A percentile compares a stretch with the other conserved stretches of the same genome.
Conservation (phyloP, 2,797 vertebrate genomes). For the Danionella dracula region DNA sequence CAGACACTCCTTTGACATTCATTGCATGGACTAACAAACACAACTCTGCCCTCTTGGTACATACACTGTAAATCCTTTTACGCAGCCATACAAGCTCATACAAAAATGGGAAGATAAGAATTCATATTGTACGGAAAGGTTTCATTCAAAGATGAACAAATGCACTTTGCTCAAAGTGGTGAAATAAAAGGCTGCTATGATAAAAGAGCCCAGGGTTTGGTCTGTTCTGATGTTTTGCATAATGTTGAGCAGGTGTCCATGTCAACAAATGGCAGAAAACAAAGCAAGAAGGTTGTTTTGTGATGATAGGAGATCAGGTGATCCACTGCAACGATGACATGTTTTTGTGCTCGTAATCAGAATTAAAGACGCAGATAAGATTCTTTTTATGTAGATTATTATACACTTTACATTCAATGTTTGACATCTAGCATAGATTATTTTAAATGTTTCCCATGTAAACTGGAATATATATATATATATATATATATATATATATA, state of each 20-base stretch:
- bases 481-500: too few relatives aligned
- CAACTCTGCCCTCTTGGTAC: slow-evolving; percentile 37
- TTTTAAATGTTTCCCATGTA: too few relatives aligned
- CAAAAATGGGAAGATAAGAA: slow-evolving; percentile 56
- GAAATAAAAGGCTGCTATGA: background rate
- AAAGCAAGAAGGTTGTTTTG: too few relatives aligned
- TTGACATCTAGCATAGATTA: too few relatives aligned
- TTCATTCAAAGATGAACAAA: slow-evolving; percentile 39
- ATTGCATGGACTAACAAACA: slow-evolving; percentile 31
- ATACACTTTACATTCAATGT: too few relatives aligned
- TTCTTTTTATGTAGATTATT: too few relatives aligned
- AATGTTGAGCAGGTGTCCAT: slow-evolving; percentile 12
- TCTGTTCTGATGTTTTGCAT: background rate
- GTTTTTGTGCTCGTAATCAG: too few relatives aligned
- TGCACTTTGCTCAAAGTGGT: background rate
- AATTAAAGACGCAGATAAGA: too few relatives aligned
- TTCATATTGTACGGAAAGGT: slow-evolving; percentile 43
- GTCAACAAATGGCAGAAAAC: background rate
- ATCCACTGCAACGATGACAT: too few relatives aligned
- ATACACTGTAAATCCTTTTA: slow-evolving; percentile 29
- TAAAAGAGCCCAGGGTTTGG: background rate
- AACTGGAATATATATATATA: too few relatives aligned
- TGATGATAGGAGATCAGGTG: too few relatives aligned
- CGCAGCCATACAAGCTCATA: slow-evolving; percentile 51
- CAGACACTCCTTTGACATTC: slow-evolving; percentile 45